A percentile compares a stretch with the other conserved stretches of the same genome.
phyloP scores from a whole-genome alignment of 64 coral and sea anemone species.

The Montipora cactus region DNA sequence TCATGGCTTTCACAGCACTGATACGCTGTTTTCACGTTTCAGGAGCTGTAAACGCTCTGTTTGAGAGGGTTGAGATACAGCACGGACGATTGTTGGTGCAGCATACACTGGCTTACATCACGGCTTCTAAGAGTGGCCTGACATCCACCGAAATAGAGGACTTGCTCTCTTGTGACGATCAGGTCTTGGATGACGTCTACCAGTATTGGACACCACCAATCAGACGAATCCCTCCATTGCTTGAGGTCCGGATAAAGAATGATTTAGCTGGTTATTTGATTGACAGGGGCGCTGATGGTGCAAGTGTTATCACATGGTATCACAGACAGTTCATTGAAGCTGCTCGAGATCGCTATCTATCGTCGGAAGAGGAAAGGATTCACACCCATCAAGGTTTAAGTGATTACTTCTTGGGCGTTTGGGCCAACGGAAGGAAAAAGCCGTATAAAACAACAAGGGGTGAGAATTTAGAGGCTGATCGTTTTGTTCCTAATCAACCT shows the following conservation, averaged over 20 bases:
- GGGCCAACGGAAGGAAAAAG: constrained; percentile 79
- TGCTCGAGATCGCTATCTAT: constrained; percentile 74
- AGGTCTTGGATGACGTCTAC: constrained; percentile 85
- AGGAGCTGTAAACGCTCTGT: constrained; percentile 88
- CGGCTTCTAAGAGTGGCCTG: constrained; percentile 84
- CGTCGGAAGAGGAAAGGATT: constrained; percentile 26
- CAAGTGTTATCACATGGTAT: constrained; percentile 84
- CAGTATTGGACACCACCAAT: constrained; percentile 91
- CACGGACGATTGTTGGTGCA: constrained; percentile 74
- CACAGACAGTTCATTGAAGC: constrained; percentile 92
- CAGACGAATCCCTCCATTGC: constrained; percentile 75
- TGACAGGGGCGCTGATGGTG: constrained; percentile 80
- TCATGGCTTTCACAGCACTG: no score
- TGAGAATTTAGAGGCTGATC: constrained; percentile 10
- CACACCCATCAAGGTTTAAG: constrained; percentile 60
- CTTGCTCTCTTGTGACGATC: constrained; percentile 84
- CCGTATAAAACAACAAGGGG: constrained; percentile 28
- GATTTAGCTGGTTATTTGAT: constrained; percentile 81
- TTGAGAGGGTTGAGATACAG: constrained; percentile 78
- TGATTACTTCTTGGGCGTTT: constrained; percentile 81
- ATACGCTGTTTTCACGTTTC: not conserved
- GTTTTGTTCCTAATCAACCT: constrained; percentile 59
- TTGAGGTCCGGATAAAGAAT: constrained; percentile 75
- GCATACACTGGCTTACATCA: constrained; percentile 80
- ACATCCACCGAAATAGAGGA: constrained; percentile 89